A percentile compares a stretch with the other conserved stretches of the same genome.
Evolutionary conservation across 2,888 invertebrate species (phyloP).

Genomic region (Pycnomerus fuliginosus): DNA sequence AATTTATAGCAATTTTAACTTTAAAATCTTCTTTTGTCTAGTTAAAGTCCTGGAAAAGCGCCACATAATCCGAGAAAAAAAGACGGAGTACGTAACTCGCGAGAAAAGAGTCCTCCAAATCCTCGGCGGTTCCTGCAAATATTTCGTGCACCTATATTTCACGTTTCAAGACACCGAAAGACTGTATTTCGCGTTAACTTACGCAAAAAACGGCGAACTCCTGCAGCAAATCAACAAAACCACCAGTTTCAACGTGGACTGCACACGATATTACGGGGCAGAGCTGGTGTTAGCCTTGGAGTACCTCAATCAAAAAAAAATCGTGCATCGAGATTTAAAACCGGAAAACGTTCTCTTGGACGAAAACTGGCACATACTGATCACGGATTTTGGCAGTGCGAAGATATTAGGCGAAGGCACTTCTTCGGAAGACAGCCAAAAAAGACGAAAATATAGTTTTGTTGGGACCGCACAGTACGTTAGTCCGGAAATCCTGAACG

Average conservation of each 20-base stretch:
- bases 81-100: conserved; percentile 87
- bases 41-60: conserved; percentile 98
- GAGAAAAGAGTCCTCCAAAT: conserved; percentile 93
- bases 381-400: conserved; percentile 97
- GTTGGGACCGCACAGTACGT: conserved; percentile 99
- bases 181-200: conserved; percentile 93
- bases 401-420: conserved; percentile 66
- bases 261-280: conserved; percentile 88
- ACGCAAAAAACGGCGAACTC: conserved; percentile 94
- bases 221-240: conserved; percentile 88
- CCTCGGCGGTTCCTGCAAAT: conserved; percentile 68
- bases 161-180: conserved; percentile 94
- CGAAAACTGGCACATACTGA: conserved; percentile 93
- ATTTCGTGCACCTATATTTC: conserved; percentile 91
- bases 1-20: too few relatives aligned
- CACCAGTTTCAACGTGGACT: conserved; percentile 84
- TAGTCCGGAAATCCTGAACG: conserved; percentile 91
- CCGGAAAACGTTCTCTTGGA: conserved; percentile 97
- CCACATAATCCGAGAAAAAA: conserved; percentile 90
- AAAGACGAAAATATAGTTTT: conserved; percentile 76
- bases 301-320: conserved; percentile 82
- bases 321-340: conserved; percentile 95
- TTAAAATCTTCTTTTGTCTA: too few relatives aligned
- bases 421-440: conserved; percentile 46
- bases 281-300: conserved; percentile 91